A percentile compares a stretch with the other conserved stretches of the same genome.
These are phyloP conservation scores for Tadarida brasiliensis DNA, from an alignment of 2,797 vertebrate genomes.

Conservation along the genomic window DNA sequence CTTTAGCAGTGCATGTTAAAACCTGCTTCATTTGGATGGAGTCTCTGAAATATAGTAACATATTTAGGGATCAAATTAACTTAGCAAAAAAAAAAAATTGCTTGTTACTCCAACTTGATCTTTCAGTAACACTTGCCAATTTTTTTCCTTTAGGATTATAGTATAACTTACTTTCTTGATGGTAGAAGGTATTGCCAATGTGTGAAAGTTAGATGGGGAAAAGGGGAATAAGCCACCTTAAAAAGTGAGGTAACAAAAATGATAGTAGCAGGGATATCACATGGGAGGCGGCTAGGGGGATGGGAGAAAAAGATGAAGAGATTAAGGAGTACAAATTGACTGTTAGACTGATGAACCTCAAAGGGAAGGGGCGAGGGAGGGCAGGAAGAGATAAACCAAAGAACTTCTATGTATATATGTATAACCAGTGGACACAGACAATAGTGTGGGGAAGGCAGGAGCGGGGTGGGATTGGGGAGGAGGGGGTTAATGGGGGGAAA, in stretches of 20 bases:
- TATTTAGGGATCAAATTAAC: constrained; percentile 18
- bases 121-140: neutral
- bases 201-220: neutral
- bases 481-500: too few species aligned
- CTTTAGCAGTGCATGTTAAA: neutral
- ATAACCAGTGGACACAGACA: too few species aligned
- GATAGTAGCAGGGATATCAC: neutral
- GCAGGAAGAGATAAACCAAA: too few species aligned
- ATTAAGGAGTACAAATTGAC: too few species aligned
- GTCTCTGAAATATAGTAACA: neutral
- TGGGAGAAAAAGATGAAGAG: too few species aligned
- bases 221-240: neutral
- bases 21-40: neutral
- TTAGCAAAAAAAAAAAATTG: neutral
- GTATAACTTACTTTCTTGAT: neutral
- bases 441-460: too few species aligned
- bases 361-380: too few species aligned
- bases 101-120: neutral
- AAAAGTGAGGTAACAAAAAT: neutral
- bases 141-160: neutral
- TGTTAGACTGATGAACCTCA: too few species aligned
- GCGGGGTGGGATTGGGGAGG: too few species aligned
- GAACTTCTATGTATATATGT: too few species aligned
- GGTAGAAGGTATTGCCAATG: neutral
- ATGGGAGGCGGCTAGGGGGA: too few species aligned